Evolutionary conservation across 2,888 invertebrate genomes (phyloP).

Genomic region (Synergus itoensis): DNA sequence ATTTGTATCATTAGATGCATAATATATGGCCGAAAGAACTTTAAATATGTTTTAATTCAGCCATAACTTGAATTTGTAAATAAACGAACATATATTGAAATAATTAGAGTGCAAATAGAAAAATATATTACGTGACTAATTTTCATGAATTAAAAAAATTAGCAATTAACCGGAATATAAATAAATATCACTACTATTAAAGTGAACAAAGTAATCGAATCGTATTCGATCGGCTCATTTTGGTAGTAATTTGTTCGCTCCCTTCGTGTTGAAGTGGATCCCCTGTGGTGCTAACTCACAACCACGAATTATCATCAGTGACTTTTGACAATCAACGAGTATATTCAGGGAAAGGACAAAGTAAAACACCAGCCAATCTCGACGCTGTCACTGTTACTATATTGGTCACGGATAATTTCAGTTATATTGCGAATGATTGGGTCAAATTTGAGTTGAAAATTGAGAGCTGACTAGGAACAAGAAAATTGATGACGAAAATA

Average conservation of each 20-base stretch:
- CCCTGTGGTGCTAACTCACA: background rate
- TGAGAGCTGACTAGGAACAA: background rate
- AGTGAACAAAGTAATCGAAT: background rate
- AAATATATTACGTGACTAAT: no score
- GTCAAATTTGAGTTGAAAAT: background rate
- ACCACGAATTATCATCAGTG: background rate
- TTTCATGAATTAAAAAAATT: no score
- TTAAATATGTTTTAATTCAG: no score
- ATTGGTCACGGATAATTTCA: background rate
- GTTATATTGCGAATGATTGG: background rate
- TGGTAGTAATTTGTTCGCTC: background rate
- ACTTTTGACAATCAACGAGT: constrained; percentile 8
- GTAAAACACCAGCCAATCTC: background rate
- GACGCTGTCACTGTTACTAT: background rate
- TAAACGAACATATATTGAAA: no score
- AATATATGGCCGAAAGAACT: no score
- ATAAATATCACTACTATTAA: background rate
- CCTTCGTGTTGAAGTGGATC: background rate
- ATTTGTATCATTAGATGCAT: no score
- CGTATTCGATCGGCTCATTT: background rate
- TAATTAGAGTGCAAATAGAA: no score
- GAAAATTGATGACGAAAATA: background rate
- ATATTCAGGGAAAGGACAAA: background rate
- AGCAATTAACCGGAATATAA: no score
- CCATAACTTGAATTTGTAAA: no score